Base-by-base conservation (phyloP, 2,113 vertebrate species). In the Clarias magur region DNA sequence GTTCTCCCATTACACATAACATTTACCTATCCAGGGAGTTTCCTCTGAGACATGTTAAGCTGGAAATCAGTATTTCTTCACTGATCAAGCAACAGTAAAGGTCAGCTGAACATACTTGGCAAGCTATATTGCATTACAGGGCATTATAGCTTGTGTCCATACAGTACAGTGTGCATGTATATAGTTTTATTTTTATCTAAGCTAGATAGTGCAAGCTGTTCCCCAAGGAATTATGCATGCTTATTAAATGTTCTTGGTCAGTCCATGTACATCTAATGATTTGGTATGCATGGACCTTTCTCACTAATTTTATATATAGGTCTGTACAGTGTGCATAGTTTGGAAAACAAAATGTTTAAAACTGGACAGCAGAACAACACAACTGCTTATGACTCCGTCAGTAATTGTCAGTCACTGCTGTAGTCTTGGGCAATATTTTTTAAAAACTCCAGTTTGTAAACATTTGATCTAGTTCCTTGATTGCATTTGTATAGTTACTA, bases 241-340 rank as follows among this genome's bases (percentile, higher is more conserved):
- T 48, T 84, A 42, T 79, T 48, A 79, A 78, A 54, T 67, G 38
- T 83, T 62, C 34, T 54, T 48, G 23, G 30, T 82, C 65, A 65
- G 15, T 3, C 16, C 13, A 65, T 82, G 9, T 19, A 60, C 16
- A 80, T 27, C 56, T 34, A 17, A 34, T 60, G 17, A 62, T 81
- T 57, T 30, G 16, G 54, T 27, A 34, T 23, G 17, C 56, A 62
- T 27, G 25, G 48, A 56, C 13, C 34, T 63, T 82, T n/a, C n/a
- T 53, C 42, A 82, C 62, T 48, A 42, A 79, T 67, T n/a, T 27
- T 4, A 85, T 78, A 68, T 83, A 54, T n/a, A 42, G 56, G 42
- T 34, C 53, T 53, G 38, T 80, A n/a, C 73, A 30, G 72, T 59
- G 73, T 6, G 30, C 3, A 54, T 76, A 15, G 5, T 56, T 85